phyloP scores from a whole-genome alignment of 2,113 vertebrate species.

The Ramphastos sulfuratus region DNA sequence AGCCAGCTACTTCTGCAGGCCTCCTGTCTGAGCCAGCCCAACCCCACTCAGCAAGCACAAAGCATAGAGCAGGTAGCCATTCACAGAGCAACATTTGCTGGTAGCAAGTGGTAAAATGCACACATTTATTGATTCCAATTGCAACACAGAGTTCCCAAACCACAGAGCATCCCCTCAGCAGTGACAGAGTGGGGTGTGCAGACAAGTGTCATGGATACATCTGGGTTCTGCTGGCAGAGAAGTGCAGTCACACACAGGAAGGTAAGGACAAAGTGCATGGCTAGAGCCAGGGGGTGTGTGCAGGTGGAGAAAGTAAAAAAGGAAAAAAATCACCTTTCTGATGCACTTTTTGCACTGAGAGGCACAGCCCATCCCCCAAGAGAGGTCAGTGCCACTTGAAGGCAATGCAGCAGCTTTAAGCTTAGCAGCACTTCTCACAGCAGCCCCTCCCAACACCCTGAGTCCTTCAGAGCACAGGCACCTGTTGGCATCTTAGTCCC shows the following conservation, averaged over 20 bases:
- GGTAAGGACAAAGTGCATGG: neutral
- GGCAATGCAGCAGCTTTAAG: neutral
- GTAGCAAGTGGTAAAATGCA: neutral
- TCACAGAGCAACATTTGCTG: neutral
- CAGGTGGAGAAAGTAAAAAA: neutral
- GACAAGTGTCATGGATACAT: neutral
- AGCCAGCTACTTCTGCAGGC: neutral
- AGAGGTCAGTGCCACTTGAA: neutral
- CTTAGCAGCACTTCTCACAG: neutral
- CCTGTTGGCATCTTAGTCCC: neutral
- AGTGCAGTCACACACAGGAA: neutral
- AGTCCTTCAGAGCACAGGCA: neutral
- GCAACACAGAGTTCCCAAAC: neutral
- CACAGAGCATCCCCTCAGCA: neutral
- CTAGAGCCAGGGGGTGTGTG: neutral
- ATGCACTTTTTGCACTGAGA: neutral
- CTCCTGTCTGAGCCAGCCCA: neutral
- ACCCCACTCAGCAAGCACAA: neutral
- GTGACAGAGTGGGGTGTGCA: neutral
- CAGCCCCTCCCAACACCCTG: neutral
- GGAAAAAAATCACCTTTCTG: neutral
- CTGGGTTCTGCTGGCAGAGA: neutral
- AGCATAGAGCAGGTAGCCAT: neutral
- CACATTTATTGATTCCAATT: constrained; percentile 12
- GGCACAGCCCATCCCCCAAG: neutral